phyloP scores from a whole-genome alignment of 2,113 vertebrate genomes.

The Gymnobelideus leadbeateri region DNA sequence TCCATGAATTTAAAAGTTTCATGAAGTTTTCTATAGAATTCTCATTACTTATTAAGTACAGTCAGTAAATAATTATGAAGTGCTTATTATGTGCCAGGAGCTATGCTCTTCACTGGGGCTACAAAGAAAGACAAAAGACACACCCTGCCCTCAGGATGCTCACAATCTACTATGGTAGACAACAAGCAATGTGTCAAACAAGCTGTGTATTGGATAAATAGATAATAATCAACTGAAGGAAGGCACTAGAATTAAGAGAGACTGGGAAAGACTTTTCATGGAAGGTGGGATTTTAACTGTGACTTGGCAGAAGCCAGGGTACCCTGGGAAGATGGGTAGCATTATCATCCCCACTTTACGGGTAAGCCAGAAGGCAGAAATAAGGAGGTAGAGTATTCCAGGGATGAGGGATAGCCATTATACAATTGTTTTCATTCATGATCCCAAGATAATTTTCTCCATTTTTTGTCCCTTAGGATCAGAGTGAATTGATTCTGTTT shows the following conservation, averaged over 20 bases:
- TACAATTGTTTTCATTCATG: not conserved
- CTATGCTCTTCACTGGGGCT: not conserved
- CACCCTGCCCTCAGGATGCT: not conserved
- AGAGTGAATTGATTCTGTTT: constrained; percentile 44
- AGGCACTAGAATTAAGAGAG: not conserved
- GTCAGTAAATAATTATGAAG: not conserved
- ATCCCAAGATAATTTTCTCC: not conserved
- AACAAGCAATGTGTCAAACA: not conserved
- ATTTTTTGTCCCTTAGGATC: not conserved
- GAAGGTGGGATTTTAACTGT: not conserved
- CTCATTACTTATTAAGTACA: not conserved
- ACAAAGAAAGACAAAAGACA: not conserved
- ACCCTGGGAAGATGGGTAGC: not conserved
- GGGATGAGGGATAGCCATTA: not conserved
- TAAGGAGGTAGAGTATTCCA: not conserved
- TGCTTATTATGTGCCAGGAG: not conserved
- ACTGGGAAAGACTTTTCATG: not conserved
- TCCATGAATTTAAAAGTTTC: not conserved
- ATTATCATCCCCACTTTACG: not conserved
- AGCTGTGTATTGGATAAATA: not conserved
- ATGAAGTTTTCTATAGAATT: not conserved
- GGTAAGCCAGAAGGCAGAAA: not conserved
- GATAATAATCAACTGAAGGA: not conserved
- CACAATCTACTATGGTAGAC: not conserved
- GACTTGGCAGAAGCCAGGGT: not conserved